Conservation (phyloP, 2,113 vertebrate genomes). For the Eonycteris spelaea region DNA sequence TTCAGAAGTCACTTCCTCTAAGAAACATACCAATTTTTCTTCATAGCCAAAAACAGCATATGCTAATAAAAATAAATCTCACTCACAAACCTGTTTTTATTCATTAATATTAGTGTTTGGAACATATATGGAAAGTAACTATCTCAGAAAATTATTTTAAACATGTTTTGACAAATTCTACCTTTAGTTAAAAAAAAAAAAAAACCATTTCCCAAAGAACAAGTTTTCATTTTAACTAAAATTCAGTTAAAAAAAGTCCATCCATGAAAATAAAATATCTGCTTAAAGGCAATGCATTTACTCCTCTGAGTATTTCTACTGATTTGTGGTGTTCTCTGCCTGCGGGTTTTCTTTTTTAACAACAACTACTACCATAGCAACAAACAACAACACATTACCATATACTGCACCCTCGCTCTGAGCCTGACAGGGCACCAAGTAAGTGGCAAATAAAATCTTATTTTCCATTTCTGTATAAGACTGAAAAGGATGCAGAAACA, state of each 20-base stretch:
- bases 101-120: not conserved
- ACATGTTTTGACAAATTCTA: slow-evolving; percentile 7
- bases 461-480: not conserved
- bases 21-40: not conserved
- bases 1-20: slow-evolving; percentile 12
- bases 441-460: not conserved
- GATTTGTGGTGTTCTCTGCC: not conserved
- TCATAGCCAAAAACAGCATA: not conserved
- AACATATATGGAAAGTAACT: not conserved
- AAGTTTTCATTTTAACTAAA: slow-evolving; percentile 6
- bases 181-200: not conserved
- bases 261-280: not conserved
- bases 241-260: not conserved
- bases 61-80: not conserved
- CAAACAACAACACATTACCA: not conserved
- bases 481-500: not conserved
- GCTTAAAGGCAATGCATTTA: not conserved
- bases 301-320: not conserved
- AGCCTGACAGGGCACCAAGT: not conserved
- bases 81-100: slow-evolving; percentile 18
- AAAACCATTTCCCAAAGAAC: not conserved
- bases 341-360: not conserved
- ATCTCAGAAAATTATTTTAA: not conserved
- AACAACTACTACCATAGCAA: not conserved
- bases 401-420: not conserved